A percentile compares a stretch with the other conserved stretches of the same genome.
Evolutionary conservation across 2,113 vertebrate species (phyloP).

Genomic region (Notechis scutatus): DNA sequence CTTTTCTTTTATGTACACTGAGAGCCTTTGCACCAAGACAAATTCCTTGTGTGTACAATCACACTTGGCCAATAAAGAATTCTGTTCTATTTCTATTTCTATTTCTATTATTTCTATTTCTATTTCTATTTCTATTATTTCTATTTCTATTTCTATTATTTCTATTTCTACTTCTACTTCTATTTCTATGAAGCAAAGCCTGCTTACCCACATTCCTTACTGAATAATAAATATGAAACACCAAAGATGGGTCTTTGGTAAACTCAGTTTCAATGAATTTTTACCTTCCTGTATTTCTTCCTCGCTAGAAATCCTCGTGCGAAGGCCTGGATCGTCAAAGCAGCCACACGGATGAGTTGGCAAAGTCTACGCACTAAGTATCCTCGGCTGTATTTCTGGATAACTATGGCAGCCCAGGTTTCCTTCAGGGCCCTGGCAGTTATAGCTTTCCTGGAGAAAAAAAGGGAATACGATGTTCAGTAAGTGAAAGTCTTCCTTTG

Average conservation of each 20-base stretch:
- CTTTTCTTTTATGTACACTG: no score
- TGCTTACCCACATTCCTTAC: background rate
- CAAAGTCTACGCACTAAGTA: constrained; percentile 81
- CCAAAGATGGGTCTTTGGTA: background rate
- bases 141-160: no score
- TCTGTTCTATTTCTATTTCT: no score
- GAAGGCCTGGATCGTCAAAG: constrained; percentile 88
- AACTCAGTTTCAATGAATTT: background rate
- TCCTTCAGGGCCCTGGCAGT: constrained; percentile 80
- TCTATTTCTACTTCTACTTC: no score
- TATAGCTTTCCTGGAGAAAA: constrained; percentile 78
- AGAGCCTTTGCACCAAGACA: no score
- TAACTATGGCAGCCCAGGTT: constrained; percentile 84
- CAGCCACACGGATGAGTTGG: constrained; percentile 77
- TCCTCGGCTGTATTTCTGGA: constrained; percentile 87
- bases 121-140: no score
- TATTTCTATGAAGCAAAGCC: background rate
- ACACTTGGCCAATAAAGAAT: no score
- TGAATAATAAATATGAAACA: fast-evolving
- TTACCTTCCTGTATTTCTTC: constrained; percentile 84
- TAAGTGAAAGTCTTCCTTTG: background rate
- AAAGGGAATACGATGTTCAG: background rate
- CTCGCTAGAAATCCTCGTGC: constrained; percentile 86
- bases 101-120: no score
- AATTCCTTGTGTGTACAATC: no score